A percentile compares a stretch with the other conserved stretches of the same genome.
Evolutionary conservation across 2,888 invertebrate species (phyloP).

Genomic region (Perithous albicinctus): DNA sequence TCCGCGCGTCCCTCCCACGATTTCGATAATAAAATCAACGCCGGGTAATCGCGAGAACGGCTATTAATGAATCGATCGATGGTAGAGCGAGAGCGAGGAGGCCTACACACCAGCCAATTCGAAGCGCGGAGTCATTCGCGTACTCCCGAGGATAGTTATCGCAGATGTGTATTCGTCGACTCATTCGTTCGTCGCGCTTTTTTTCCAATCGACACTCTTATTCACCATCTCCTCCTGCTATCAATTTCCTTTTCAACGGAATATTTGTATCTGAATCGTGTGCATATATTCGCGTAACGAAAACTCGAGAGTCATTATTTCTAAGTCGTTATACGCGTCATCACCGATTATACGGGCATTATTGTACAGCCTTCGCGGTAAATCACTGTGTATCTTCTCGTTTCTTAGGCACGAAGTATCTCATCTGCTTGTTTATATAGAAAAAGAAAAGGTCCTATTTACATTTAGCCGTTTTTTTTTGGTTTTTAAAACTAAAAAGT

Average conservation of each 20-base stretch:
- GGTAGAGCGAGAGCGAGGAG: slow-evolving; percentile 46
- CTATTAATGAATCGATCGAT: slow-evolving; percentile 64
- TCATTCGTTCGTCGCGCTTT: slow-evolving; percentile 10
- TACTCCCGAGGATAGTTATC: not conserved
- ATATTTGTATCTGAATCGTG: not conserved
- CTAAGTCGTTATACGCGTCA: not conserved
- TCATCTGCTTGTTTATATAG: no score
- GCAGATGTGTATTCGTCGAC: slow-evolving; percentile 10
- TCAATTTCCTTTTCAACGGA: not conserved
- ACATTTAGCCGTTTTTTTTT: no score
- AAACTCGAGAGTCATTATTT: not conserved
- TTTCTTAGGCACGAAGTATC: no score
- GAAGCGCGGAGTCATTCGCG: slow-evolving; percentile 30
- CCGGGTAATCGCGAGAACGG: slow-evolving; percentile 61
- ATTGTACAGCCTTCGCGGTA: no score
- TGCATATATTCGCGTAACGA: not conserved
- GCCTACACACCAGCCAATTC: slow-evolving; percentile 59
- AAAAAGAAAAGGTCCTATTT: no score
- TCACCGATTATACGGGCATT: not conserved
- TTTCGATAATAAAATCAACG: slow-evolving; percentile 65
- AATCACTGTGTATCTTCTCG: no score
- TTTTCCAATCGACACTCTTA: not conserved
- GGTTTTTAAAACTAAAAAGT: no score
- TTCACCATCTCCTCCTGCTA: not conserved
- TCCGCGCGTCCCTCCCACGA: slow-evolving; percentile 16